These are phyloP conservation scores for Diprion similis DNA, from an alignment of 1,140 invertebrate species.

Conservation along the genomic window DNA sequence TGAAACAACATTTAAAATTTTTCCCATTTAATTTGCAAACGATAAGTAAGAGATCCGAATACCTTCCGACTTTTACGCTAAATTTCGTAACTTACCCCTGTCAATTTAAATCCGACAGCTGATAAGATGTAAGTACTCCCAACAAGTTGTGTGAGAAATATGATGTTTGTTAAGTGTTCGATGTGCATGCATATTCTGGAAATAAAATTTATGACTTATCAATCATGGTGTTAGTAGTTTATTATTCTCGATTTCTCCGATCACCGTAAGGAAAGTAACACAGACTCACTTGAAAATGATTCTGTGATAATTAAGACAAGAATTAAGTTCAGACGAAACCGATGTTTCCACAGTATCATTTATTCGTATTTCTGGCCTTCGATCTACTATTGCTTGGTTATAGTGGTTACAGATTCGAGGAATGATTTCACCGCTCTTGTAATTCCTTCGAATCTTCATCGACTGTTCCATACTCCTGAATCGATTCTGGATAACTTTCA, in stretches of 20 bases:
- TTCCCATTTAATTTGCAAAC: neutral
- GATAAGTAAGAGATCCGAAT: neutral
- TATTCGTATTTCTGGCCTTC: neutral
- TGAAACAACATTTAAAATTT: conserved; percentile 16
- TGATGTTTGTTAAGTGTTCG: conserved; percentile 28
- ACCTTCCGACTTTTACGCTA: neutral
- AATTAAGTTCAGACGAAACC: conserved; percentile 1
- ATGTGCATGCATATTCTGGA: conserved; percentile 36
- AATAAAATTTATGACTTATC: conserved; percentile 3
- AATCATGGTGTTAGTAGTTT: too few species aligned
- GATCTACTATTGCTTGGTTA: neutral
- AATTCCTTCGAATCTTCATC: too few species aligned
- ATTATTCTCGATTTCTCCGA: too few species aligned
- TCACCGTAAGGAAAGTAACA: too few species aligned
- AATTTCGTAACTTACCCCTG: conserved; percentile 27
- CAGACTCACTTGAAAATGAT: conserved; percentile 32
- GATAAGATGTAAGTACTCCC: conserved; percentile 42
- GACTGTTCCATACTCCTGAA: neutral
- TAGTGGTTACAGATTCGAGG: neutral
- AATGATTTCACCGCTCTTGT: too few species aligned
- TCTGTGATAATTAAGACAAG: conserved; percentile 31
- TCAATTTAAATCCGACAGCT: conserved; percentile 40
- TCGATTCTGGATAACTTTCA: conserved; percentile 28
- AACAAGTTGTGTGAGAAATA: conserved; percentile 36
- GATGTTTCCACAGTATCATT: conserved; percentile 19